These are phyloP conservation scores for Xerus rutilus DNA, from an alignment of 2,797 vertebrate species.

Conservation along the genomic window DNA sequence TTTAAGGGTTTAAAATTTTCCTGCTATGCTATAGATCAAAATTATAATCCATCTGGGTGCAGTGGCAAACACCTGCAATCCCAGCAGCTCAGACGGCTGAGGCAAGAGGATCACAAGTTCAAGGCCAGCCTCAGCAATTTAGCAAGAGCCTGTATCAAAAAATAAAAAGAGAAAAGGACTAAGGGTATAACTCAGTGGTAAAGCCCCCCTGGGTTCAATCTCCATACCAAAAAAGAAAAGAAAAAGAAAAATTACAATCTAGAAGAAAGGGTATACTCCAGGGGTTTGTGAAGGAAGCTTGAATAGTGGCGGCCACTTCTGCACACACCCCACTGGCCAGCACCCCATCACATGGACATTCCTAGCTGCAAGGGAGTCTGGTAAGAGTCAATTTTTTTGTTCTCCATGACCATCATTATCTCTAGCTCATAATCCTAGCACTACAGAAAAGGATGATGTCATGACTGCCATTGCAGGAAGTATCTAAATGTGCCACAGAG, in stretches of 20 bases:
- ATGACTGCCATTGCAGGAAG: neutral
- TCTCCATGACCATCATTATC: neutral
- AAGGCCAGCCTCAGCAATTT: no score
- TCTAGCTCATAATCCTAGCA: neutral
- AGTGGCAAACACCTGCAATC: no score
- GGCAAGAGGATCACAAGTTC: no score
- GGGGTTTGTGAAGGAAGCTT: neutral
- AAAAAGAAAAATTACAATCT: neutral
- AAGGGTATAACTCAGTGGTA: no score
- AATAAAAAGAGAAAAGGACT: no score
- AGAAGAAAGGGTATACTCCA: neutral
- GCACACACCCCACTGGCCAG: neutral
- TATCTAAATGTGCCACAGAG: neutral
- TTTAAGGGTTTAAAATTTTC: constrained; percentile 19
- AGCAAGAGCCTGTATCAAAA: no score
- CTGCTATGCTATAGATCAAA: neutral
- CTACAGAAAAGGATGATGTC: neutral
- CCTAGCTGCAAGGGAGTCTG: neutral
- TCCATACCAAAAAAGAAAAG: no score
- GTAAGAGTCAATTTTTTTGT: neutral
- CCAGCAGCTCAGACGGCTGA: no score
- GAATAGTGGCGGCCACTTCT: neutral
- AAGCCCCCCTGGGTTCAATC: no score
- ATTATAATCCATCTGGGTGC: neutral
- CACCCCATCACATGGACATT: neutral